Conservation (phyloP, 1,140 invertebrate species). For the Penaeus chinensis region DNA sequence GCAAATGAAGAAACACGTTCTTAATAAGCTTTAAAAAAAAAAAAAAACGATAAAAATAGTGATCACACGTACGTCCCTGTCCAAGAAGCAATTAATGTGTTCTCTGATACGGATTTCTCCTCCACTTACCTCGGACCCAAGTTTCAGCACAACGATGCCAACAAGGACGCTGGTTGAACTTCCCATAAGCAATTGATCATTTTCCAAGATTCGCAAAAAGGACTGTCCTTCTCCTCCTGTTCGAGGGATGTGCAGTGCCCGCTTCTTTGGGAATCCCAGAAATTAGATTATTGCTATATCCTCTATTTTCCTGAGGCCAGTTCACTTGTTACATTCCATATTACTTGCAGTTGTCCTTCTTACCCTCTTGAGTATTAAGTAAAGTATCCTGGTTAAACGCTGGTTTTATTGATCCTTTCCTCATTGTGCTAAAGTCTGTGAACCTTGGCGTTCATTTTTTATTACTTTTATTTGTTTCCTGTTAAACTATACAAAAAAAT, state of each 20-base stretch:
- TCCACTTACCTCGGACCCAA: slow-evolving; percentile 41
- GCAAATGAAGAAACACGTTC: too few relatives aligned
- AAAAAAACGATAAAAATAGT: too few relatives aligned
- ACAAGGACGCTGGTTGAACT: slow-evolving; percentile 57
- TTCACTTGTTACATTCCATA: slow-evolving; percentile 62
- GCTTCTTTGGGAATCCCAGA: slow-evolving; percentile 28
- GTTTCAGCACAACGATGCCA: slow-evolving; percentile 58
- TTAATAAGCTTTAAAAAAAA: too few relatives aligned
- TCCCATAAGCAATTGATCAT: slow-evolving; percentile 33
- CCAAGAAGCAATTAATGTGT: too few relatives aligned
- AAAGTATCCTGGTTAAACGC: slow-evolving; percentile 53
- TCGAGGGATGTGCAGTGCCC: too few relatives aligned
- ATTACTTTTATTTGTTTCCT: too few relatives aligned
- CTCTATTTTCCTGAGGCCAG: slow-evolving; percentile 53
- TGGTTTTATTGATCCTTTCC: slow-evolving; percentile 21
- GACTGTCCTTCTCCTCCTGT: too few relatives aligned
- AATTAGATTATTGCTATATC: slow-evolving; percentile 33
- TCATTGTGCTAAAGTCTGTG: too few relatives aligned
- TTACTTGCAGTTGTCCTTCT: slow-evolving; percentile 56
- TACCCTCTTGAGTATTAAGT: slow-evolving; percentile 57
- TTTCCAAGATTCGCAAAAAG: slow-evolving; percentile 23
- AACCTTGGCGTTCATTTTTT: background rate
- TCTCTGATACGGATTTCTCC: background rate
- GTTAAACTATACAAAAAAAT: too few relatives aligned
- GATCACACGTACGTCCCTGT: too few relatives aligned